Evolutionary conservation across 2,888 invertebrate genomes (phyloP).

Genomic region (Sceliomorpha sp.): DNA sequence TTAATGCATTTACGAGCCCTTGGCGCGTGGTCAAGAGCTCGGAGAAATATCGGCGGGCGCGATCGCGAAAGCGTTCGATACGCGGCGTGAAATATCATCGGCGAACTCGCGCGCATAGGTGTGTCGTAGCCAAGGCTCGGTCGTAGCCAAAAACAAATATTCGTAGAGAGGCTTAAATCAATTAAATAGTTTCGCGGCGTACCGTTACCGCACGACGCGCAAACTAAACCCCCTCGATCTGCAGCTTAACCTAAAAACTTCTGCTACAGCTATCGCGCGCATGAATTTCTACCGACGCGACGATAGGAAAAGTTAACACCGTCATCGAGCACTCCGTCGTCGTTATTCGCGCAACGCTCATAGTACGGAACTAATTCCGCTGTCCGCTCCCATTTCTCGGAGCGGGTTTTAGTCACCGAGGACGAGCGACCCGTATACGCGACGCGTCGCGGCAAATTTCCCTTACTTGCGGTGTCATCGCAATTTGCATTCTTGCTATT

Average conservation of each 20-base stretch:
- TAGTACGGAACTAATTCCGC: not conserved
- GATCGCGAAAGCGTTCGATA: constrained; percentile 13
- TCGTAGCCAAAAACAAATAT: constrained; percentile 54
- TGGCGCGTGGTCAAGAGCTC: constrained; percentile 8
- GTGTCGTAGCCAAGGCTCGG: constrained; percentile 46
- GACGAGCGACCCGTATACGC: too few relatives aligned
- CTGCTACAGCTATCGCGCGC: constrained; percentile 60
- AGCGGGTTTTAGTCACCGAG: too few relatives aligned
- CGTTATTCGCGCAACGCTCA: constrained; percentile 49
- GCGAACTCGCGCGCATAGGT: constrained; percentile 45
- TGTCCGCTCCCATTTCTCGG: constrained; percentile 2
- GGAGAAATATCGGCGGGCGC: constrained; percentile 11
- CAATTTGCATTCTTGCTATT: too few relatives aligned
- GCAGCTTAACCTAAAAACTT: constrained; percentile 67
- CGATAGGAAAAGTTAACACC: constrained; percentile 57
- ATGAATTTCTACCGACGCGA: constrained; percentile 59
- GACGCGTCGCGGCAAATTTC: too few relatives aligned
- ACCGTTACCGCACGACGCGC: constrained; percentile 47
- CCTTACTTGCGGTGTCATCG: too few relatives aligned
- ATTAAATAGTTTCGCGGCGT: constrained; percentile 60
- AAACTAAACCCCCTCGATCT: constrained; percentile 59
- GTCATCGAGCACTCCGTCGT: constrained; percentile 31
- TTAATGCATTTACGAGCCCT: constrained; percentile 12
- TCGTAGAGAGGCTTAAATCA: constrained; percentile 59
- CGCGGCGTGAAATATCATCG: constrained; percentile 28